phyloP scores from a whole-genome alignment of 2,888 invertebrate genomes.

The Andrena trimmerana region DNA sequence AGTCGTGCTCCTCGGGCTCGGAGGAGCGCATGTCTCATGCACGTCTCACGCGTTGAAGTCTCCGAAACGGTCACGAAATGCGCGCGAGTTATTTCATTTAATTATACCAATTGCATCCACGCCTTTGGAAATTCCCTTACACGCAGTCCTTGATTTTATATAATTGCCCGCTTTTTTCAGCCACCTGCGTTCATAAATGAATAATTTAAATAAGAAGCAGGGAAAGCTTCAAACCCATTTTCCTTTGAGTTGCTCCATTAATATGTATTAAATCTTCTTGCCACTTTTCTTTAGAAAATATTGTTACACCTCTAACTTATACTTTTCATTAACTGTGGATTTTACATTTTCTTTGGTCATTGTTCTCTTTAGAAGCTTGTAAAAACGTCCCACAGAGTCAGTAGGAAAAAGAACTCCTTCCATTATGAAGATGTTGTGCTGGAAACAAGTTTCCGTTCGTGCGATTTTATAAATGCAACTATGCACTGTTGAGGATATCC shows the following conservation, averaged over 20 bases:
- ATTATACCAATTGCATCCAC: not conserved
- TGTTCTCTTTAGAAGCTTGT: not conserved
- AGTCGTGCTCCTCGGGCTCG: not conserved
- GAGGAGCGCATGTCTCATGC: not conserved
- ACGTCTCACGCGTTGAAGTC: constrained; percentile 18
- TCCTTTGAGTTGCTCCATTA: too few species aligned
- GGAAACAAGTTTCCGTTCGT: not conserved
- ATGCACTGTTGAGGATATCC: not conserved
- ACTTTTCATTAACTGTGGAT: too few species aligned
- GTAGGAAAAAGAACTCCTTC: not conserved
- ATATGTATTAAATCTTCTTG: too few species aligned
- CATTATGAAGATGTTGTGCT: not conserved
- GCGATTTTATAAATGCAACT: not conserved
- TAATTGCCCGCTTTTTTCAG: not conserved
- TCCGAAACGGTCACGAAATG: not conserved
- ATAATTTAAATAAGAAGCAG: not conserved
- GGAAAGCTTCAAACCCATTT: not conserved
- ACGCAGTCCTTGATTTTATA: not conserved
- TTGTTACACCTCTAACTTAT: too few species aligned
- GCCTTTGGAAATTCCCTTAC: not conserved
- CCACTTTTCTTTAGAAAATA: too few species aligned
- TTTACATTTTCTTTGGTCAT: too few species aligned
- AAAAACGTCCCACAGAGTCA: too few species aligned
- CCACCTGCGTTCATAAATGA: not conserved
- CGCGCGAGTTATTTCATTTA: not conserved